These are phyloP conservation scores for Pyrochroa serraticornis DNA, from an alignment of 2,888 invertebrate genomes.

Conservation along the genomic window DNA sequence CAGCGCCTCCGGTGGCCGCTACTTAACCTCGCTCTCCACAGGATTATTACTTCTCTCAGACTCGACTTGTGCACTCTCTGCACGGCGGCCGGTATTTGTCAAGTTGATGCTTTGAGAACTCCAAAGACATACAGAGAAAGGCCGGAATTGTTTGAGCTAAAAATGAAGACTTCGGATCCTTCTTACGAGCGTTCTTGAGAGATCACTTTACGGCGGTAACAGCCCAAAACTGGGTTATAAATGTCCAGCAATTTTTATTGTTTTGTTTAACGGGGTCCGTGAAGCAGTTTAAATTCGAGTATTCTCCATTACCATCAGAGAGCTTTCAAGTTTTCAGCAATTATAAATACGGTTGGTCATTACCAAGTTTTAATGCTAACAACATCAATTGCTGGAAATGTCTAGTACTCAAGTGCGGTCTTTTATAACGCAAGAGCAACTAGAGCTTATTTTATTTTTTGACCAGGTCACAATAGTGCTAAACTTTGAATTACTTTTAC, in stretches of 20 bases:
- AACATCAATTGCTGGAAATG: not conserved
- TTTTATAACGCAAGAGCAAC: too few species aligned
- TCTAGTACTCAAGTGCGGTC: too few species aligned
- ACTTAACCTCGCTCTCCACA: constrained; percentile 34
- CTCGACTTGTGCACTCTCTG: constrained; percentile 35
- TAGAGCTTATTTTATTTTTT: too few species aligned
- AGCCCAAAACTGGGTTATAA: constrained; percentile 18
- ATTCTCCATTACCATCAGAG: constrained; percentile 3
- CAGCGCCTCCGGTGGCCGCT: constrained; percentile 42
- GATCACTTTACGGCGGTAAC: constrained; percentile 19
- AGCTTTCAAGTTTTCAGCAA: constrained; percentile 9
- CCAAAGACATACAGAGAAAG: constrained; percentile 15
- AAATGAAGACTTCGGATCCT: constrained; percentile 19
- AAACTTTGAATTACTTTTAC: too few species aligned
- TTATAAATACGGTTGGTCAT: constrained; percentile 11
- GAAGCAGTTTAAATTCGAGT: constrained; percentile 15
- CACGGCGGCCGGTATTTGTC: constrained; percentile 37
- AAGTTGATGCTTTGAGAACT: constrained; percentile 33
- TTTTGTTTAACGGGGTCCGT: constrained; percentile 12
- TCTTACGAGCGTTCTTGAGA: constrained; percentile 20
- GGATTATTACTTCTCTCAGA: constrained; percentile 37
- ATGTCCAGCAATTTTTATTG: constrained; percentile 21
- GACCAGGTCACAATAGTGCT: too few species aligned
- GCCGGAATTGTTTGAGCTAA: constrained; percentile 23
- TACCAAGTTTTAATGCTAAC: constrained; percentile 13